phyloP scores from a whole-genome alignment of 2,797 vertebrate species.

The Mus spretus region DNA sequence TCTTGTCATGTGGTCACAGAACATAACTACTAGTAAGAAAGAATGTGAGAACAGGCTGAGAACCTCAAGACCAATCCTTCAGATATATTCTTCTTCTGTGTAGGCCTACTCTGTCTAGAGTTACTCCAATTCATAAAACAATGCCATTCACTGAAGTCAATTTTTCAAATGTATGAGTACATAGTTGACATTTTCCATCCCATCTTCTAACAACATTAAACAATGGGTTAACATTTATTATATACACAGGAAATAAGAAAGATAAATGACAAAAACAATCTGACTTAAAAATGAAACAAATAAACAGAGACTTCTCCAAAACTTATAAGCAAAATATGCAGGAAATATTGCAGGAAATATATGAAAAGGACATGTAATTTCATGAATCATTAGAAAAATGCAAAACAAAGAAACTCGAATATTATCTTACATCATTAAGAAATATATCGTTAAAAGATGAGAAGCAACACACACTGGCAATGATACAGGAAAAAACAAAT shows the following conservation, averaged over 20 bases:
- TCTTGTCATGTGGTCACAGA: too few species aligned
- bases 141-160: background rate
- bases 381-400: conserved; percentile 1
- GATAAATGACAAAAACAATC: background rate
- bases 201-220: background rate
- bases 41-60: too few species aligned
- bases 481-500: background rate
- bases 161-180: background rate
- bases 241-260: background rate
- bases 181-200: too few species aligned
- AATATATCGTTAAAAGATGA: background rate
- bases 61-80: background rate
- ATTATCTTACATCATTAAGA: background rate
- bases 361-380: background rate
- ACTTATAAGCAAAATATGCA: background rate
- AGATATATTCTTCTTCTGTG: background rate
- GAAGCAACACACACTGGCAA: background rate
- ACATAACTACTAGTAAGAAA: background rate
- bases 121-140: background rate
- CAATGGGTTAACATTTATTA: background rate
- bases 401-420: background rate
- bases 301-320: background rate
- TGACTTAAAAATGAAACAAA: background rate
- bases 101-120: background rate
- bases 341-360: background rate